Evolutionary conservation across 2,797 vertebrate species (phyloP), one percentile per base, ranked within the genome.

Genomic region (Vireo griseus): DNA sequence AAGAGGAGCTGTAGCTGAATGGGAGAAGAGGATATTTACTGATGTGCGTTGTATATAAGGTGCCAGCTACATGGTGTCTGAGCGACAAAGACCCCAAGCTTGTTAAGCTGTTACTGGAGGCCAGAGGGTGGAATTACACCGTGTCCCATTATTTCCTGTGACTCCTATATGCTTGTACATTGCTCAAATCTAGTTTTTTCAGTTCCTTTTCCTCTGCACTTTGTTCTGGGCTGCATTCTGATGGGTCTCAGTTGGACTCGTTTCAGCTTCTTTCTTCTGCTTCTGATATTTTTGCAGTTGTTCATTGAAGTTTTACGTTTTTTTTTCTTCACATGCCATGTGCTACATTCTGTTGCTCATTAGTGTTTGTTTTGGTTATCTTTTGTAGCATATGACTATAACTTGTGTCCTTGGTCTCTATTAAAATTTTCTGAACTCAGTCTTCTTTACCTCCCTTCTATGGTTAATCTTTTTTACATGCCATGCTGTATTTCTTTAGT

Each of bases 281-380:
- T 90, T 21, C 37, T 92, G 50, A 19, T 39, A 39, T 90, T 83
- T 77, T 45, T n/a, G 50, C 86, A 51, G 57, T 33, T 78, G 24
- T 68, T 89, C 1, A 3, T 65, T 19, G 40, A 67, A 65, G 42
- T 83, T 94, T 77, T 74, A n/a, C 13, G 48, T 26, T 1, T 35
- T 35, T 29, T 35, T 51, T 68, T 20, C 13, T 59, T 35, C 9
- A 3, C 3, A 1, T n/a, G 18, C 59, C 24, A 14, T 33, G 7
- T 51, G 21, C 31, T 87, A 62, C 5, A 26, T 95, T 88, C 50
- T 91, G 28, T 74, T 82, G 67, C 37, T 44, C 33, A 19, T 91
- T 80, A 71, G 7, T 40, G 9, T 92, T 94, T 88, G 37, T 62
- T 94, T 73, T 87, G 31, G 40, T 95, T 93, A 76, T n/a, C 28